Base-by-base conservation (phyloP, 2,888 invertebrate species). In the Meandrusa payeni region DNA sequence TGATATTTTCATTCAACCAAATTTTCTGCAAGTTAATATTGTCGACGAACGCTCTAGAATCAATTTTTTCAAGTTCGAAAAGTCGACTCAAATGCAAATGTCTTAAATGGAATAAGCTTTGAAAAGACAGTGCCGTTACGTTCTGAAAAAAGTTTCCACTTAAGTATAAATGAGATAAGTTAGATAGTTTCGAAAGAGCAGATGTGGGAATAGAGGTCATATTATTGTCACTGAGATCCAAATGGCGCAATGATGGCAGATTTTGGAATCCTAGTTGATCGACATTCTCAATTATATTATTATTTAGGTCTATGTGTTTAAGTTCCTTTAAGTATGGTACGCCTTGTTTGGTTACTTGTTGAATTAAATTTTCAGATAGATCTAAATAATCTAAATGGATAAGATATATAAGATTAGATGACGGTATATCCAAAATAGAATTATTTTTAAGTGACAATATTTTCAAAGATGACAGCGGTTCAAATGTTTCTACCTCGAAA, bases 211-310 rank as follows among this genome's bases (percentile, higher is more conserved):
- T 88, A 29, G 89, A 86, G 57, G 93, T 93, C 68, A 97, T 89
- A 73, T 94, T 94, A 76, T 97, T 97, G 69, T 95, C 93, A 51
- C 94, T 93, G 50, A 96, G 80, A 75, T 95, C 93, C 59, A 96
- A 88, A 59, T 90, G 89, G 48, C 93, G 91, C 31, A 97, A 76
- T 31, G 93, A 90, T 36, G 91, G 90, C 39, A 96, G 82, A 43
- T 94, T 93, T 55, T 93, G 92, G 57, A 96, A 92, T 32, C 94
- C 93, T 51, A 91, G 90, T 55, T 91, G 89, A 71, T 93, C 91
- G 51, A 95, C 88, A 48, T 89, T 91, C 42, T 90, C 89, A 58
- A 97, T 92, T 36, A 94, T 90, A 78, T 97, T 97, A 54, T 91
- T 92, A 42, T 93, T 91, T 55, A 96, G 80, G 57, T 91, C 91